Conservation (phyloP, 2,888 invertebrate species). For the Drosophila aldrichi region DNA sequence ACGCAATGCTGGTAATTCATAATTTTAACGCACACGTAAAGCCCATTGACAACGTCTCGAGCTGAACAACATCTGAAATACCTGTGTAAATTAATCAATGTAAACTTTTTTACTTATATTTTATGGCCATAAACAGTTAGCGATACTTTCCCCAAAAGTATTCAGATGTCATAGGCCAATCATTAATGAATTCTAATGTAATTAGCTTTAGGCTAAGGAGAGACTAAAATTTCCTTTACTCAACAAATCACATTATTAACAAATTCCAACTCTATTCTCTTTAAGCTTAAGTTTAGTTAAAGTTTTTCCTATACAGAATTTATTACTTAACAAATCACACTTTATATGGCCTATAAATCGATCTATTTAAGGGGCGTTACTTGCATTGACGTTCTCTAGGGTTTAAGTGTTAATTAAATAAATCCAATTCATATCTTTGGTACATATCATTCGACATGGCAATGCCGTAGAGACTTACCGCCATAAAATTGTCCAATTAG, state of each 20-base stretch:
- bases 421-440: conserved; percentile 19
- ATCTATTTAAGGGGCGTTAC: conserved; percentile 22
- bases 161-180: neutral
- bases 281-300: neutral
- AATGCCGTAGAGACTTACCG: conserved; percentile 53
- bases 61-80: neutral
- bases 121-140: conserved; percentile 4
- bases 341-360: neutral
- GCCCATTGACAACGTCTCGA: conserved; percentile 30
- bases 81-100: conserved; percentile 12
- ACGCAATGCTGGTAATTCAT: conserved; percentile 59
- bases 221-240: too few relatives aligned
- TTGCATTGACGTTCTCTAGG: conserved; percentile 4
- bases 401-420: conserved; percentile 32
- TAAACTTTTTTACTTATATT: neutral
- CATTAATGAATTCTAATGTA: neutral
- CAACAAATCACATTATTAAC: too few relatives aligned
- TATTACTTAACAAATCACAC: neutral
- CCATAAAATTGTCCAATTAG: conserved; percentile 62
- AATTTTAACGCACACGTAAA: conserved; percentile 52
- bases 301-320: neutral
- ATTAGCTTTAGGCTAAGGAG: neutral
- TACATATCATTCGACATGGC: neutral
- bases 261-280: neutral
- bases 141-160: neutral